A percentile compares a stretch with the other conserved stretches of the same genome.
Evolutionary conservation across 2,888 invertebrate species (phyloP).

Genomic region (Anagyrus pseudococci): DNA sequence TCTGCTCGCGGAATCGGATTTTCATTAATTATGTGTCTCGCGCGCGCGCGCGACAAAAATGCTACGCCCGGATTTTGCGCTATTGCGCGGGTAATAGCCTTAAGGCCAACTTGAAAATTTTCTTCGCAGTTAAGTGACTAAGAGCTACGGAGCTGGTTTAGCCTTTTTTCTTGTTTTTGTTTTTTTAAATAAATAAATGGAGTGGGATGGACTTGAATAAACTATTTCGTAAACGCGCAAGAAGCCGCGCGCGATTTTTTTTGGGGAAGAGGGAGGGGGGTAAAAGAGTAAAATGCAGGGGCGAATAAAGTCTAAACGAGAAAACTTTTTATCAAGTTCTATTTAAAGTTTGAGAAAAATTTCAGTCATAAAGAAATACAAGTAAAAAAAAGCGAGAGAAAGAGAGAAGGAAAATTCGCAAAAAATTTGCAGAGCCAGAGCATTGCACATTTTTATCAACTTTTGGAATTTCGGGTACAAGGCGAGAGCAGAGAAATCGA

Average conservation of each 20-base stretch:
- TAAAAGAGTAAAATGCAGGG: neutral
- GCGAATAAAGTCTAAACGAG: conserved; percentile 31
- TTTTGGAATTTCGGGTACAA: conserved; percentile 21
- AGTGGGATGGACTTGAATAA: conserved; percentile 5
- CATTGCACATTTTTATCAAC: conserved; percentile 22
- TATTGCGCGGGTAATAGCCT: too few relatives aligned
- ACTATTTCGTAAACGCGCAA: conserved; percentile 19
- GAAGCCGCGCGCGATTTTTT: too few relatives aligned
- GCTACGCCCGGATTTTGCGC: too few relatives aligned
- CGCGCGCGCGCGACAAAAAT: conserved; percentile 18
- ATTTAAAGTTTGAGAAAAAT: conserved; percentile 33
- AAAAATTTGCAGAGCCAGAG: conserved; percentile 17
- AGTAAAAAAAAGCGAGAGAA: neutral
- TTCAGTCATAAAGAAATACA: conserved; percentile 24
- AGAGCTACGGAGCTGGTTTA: too few relatives aligned
- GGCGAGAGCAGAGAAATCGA: neutral
- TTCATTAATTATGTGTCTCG: conserved; percentile 32
- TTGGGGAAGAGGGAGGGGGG: neutral
- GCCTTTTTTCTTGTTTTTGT: conserved; percentile 2
- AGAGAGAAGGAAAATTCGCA: conserved; percentile 5
- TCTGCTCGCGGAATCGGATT: conserved; percentile 29
- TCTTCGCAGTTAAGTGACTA: too few relatives aligned
- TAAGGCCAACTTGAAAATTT: too few relatives aligned
- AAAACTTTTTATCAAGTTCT: conserved; percentile 32
- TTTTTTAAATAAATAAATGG: conserved; percentile 20